Evolutionary conservation across 1,140 invertebrate species (phyloP).

Genomic region (Oscheius sp.): DNA sequence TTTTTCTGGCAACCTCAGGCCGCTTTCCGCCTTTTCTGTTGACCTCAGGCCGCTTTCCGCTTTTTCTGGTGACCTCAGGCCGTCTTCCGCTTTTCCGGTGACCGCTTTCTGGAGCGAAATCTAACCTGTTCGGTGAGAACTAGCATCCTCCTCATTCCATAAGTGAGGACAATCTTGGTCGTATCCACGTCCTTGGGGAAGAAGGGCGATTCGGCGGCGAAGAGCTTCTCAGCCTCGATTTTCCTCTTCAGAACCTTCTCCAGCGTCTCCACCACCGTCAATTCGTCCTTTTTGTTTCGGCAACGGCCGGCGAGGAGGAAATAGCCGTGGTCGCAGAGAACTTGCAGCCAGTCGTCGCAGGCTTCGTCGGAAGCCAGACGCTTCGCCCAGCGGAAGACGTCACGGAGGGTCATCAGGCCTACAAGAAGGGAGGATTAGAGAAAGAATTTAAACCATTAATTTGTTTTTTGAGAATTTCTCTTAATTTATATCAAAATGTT

Average conservation of each 20-base stretch:
- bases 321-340: constrained; percentile 84
- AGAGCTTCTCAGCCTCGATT: constrained; percentile 74
- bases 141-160: constrained; percentile 71
- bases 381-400: constrained; percentile 96
- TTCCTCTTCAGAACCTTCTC: constrained; percentile 79
- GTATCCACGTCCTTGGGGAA: constrained; percentile 59
- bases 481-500: too few species aligned
- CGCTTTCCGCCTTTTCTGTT: too few species aligned
- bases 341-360: constrained; percentile 90
- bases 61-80: too few species aligned
- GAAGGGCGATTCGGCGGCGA: constrained; percentile 73
- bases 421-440: neutral
- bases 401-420: constrained; percentile 63
- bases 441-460: neutral
- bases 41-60: too few species aligned
- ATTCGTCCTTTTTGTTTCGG: constrained; percentile 73
- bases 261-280: constrained; percentile 69
- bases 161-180: constrained; percentile 63
- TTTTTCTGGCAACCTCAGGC: too few species aligned
- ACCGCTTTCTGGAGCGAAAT: too few species aligned
- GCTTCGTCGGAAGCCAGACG: constrained; percentile 70
- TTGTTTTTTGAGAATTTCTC: neutral
- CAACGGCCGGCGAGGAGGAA: constrained; percentile 88
- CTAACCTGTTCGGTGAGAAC: constrained; percentile 76
- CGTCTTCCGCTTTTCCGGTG: too few species aligned